Percentiles rank a stretch among this genome's conserved stretches.
phyloP scores from a whole-genome alignment of 2,797 vertebrate species.

The Dendrocincla tyrannina region DNA sequence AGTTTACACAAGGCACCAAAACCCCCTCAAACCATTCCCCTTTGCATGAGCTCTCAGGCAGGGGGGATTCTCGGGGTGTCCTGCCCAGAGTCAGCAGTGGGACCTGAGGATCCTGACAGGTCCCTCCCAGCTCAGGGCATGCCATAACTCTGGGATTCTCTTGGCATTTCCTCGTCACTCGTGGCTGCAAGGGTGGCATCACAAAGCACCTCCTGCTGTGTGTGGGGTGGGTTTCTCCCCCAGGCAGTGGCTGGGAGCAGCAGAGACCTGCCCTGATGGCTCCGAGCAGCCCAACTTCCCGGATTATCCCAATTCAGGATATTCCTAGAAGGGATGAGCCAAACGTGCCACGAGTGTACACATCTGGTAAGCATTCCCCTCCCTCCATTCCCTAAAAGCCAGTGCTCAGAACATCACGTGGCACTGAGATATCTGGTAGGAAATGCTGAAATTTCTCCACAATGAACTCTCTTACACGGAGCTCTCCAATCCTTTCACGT shows the following conservation, averaged over 20 bases:
- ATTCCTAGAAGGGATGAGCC: background rate
- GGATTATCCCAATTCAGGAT: background rate
- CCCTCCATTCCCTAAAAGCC: background rate
- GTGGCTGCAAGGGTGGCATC: background rate
- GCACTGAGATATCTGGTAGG: background rate
- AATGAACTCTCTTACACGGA: background rate
- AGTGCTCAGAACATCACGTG: background rate
- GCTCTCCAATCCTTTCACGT: background rate
- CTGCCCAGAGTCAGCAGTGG: no score
- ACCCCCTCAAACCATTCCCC: background rate
- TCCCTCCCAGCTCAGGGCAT: no score
- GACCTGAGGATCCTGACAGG: no score
- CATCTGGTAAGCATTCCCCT: background rate
- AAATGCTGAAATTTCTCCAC: background rate
- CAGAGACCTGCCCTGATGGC: background rate
- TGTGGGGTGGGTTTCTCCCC: background rate
- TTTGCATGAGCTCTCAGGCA: no score
- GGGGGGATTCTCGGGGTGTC: no score
- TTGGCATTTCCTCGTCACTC: background rate
- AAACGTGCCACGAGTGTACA: background rate
- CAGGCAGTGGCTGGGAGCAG: background rate
- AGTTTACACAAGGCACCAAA: background rate
- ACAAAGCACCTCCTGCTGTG: background rate
- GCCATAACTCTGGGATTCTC: background rate
- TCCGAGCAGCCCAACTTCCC: background rate